These are phyloP conservation scores for Cataglyphis albicans DNA, from an alignment of 2,888 invertebrate species.

Conservation along the genomic window DNA sequence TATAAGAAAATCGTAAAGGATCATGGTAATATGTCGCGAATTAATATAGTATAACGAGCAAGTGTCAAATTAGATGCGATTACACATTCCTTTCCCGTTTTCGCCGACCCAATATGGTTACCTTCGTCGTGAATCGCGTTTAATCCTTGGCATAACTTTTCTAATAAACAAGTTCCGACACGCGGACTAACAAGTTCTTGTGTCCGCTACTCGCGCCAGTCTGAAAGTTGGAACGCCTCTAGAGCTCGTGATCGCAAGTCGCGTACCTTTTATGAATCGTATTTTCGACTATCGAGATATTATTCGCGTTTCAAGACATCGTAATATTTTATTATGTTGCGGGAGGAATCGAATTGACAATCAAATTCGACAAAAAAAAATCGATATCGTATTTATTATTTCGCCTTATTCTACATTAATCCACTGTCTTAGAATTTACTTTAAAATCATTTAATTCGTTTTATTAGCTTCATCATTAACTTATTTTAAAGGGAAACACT, in stretches of 20 bases:
- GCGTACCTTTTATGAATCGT: slow-evolving; percentile 34
- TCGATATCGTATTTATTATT: not conserved
- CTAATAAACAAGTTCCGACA: slow-evolving; percentile 78
- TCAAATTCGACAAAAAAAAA: not conserved
- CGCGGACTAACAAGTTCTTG: slow-evolving; percentile 66
- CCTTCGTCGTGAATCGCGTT: slow-evolving; percentile 65
- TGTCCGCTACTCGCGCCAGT: slow-evolving; percentile 34
- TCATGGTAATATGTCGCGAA: slow-evolving; percentile 50
- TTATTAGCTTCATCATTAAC: slow-evolving; percentile 26
- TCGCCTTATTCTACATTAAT: not conserved
- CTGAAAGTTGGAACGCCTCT: slow-evolving; percentile 44
- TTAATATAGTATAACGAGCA: slow-evolving; percentile 47
- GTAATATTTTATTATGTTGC: slow-evolving; percentile 6
- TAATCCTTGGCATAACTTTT: slow-evolving; percentile 78
- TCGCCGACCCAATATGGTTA: slow-evolving; percentile 54
- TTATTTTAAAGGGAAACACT: not conserved
- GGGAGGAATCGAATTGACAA: not conserved
- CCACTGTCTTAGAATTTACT: not conserved
- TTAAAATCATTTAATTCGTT: not conserved
- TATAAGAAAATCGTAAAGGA: slow-evolving; percentile 32
- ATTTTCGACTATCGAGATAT: slow-evolving; percentile 38
- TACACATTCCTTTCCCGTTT: slow-evolving; percentile 55
- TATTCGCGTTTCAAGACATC: slow-evolving; percentile 11
- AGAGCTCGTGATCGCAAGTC: slow-evolving; percentile 37
- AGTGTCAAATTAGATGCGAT: slow-evolving; percentile 52